phyloP scores from a whole-genome alignment of 2,888 invertebrate genomes.

The Chrysolina oricalcia region DNA sequence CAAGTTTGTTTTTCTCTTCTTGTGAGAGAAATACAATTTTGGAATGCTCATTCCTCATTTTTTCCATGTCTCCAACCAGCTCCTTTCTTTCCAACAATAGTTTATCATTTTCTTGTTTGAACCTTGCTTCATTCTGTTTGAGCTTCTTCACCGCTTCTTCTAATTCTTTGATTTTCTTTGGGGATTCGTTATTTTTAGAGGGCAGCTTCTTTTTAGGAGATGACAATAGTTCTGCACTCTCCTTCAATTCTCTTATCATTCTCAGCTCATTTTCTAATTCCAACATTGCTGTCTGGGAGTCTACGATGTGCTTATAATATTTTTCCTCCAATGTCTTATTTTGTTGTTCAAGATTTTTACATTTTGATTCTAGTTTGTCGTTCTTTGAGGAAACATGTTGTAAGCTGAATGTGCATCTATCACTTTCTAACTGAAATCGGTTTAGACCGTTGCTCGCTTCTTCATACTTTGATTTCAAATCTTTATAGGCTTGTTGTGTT shows the following conservation, averaged over 20 bases:
- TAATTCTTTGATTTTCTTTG: constrained; percentile 36
- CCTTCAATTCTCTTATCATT: constrained; percentile 39
- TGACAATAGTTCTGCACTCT: constrained; percentile 16
- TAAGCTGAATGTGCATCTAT: constrained; percentile 47
- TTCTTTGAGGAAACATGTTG: constrained; percentile 49
- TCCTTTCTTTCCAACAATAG: constrained; percentile 43
- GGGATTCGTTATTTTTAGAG: constrained; percentile 2
- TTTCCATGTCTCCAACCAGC: constrained; percentile 30
- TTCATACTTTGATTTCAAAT: constrained; percentile 51
- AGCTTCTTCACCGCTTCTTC: constrained; percentile 47
- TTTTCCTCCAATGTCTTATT: constrained; percentile 50
- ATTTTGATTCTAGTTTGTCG: constrained; percentile 45
- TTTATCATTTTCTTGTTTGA: constrained; percentile 37
- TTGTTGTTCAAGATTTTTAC: constrained; percentile 43
- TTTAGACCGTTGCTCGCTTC: constrained; percentile 42
- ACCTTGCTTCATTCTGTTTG: constrained; percentile 38
- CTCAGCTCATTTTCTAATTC: constrained; percentile 50
- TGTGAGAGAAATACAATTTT: constrained; percentile 22
- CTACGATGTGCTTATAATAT: constrained; percentile 53
- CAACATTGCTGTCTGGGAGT: constrained; percentile 56
- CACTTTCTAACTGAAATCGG: constrained; percentile 56
- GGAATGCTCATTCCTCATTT: constrained; percentile 33
- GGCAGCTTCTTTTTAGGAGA: constrained; percentile 38
- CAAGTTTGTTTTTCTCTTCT: constrained; percentile 29
- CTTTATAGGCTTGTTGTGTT: constrained; percentile 48